Conservation (phyloP, 1,140 invertebrate species). For the Hormaphis cornu region DNA sequence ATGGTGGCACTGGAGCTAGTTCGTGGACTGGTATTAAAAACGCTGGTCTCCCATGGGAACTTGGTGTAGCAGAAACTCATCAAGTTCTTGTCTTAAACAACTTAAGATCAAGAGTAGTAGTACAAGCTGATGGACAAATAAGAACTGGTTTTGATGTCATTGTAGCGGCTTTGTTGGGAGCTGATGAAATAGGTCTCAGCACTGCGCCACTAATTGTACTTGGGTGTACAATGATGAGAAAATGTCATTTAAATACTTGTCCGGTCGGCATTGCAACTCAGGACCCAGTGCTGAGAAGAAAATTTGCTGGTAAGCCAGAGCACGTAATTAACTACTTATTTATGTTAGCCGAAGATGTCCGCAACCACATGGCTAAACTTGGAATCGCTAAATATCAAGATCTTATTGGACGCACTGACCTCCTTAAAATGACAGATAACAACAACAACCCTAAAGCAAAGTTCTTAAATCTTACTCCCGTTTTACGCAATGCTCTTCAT, state of each 20-base stretch:
- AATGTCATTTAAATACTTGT: slow-evolving; percentile 98
- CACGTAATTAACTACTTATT: slow-evolving; percentile 97
- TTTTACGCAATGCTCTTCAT: slow-evolving; percentile 81
- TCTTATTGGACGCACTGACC: slow-evolving; percentile 86
- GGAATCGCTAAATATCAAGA: slow-evolving; percentile 87
- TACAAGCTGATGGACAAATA: slow-evolving; percentile 92
- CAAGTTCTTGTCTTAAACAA: slow-evolving; percentile 94
- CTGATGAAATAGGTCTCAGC: slow-evolving; percentile 98
- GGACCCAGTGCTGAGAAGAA: slow-evolving; percentile 88
- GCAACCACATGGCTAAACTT: slow-evolving; percentile 78
- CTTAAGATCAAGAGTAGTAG: slow-evolving; percentile 81
- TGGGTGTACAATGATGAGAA: slow-evolving; percentile 99
- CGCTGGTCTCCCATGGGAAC: slow-evolving; percentile 93
- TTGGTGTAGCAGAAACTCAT: slow-evolving; percentile 95
- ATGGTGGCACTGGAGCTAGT: slow-evolving; percentile 95
- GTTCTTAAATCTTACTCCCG: slow-evolving; percentile 70
- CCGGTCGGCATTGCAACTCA: slow-evolving; percentile 97
- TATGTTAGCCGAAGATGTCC: slow-evolving; percentile 91
- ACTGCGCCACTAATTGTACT: slow-evolving; percentile 95
- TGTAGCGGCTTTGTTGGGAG: slow-evolving; percentile 87
- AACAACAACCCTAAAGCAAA: slow-evolving; percentile 67
- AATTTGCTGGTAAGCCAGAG: slow-evolving; percentile 95
- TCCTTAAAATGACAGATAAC: slow-evolving; percentile 56
- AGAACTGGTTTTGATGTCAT: slow-evolving; percentile 93
- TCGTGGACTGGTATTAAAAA: slow-evolving; percentile 95